Base-by-base conservation (phyloP, 2,113 vertebrate species). In the Catharus bicknelli region DNA sequence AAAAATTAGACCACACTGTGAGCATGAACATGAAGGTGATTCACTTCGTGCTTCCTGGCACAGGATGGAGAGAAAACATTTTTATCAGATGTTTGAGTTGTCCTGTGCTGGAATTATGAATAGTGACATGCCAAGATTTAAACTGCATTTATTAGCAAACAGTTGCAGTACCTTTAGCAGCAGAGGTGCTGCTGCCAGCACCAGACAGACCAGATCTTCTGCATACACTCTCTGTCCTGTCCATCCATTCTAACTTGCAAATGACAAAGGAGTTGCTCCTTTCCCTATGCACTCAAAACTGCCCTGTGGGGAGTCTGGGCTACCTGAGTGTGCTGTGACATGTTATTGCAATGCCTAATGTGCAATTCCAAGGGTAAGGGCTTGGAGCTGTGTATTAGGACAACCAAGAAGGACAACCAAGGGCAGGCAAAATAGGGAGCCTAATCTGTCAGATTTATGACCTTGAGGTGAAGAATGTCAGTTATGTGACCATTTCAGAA, bases 171-270 rank as follows among this genome's bases (percentile, higher is more conserved):
- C 16, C 14, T 70, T 67, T 77, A 55, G 59, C 42, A 42, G 27
- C 27, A 55, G 40, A 51, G 29, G 4, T 67, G 29, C 22, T 19
- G 5, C 43, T 62, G 43, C 34, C 70, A 76, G 50, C 30, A 22
- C 7, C 32, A 54, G 50, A n/a, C 38, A 70, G 43, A 74, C 6
- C 51, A 68, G 16, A 23, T 83, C 38, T 77, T 67, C 84, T 74
- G 13, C n/a, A 2, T 11, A 23, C 0, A 0, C 11, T 42, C 23
- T 45, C 10, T 32, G 10, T 80, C 43, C 18, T 68, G 20, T 45
- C 58, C 1, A 1, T 64, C 59, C 22, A 3, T 61, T 80, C 34
- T 21, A 55, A 57, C 25, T 22, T 15, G 2, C 19, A 76, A 58
- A 61, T 43, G 42, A 50, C 45, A 42, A 29, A 45, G 27, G 19